Conservation (phyloP, 2,888 invertebrate species). For the Diarsia rubi region DNA sequence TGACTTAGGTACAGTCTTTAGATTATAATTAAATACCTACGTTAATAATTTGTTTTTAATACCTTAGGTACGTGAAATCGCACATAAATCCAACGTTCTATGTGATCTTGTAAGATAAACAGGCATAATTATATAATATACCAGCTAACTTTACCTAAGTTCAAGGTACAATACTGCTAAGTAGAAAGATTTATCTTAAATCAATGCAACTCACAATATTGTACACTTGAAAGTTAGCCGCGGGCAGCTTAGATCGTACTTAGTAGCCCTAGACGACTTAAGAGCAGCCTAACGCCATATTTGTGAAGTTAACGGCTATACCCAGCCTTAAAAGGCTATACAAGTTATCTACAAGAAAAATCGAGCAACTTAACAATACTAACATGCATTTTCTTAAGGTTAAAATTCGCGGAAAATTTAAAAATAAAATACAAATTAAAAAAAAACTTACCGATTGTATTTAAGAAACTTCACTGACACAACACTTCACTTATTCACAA, state of each 20-base stretch:
- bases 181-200: constrained; percentile 65
- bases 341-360: constrained; percentile 60
- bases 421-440: constrained; percentile 1
- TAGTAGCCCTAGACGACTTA: constrained; percentile 49
- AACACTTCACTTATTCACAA: constrained; percentile 70
- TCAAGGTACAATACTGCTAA: constrained; percentile 26
- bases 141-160: background rate
- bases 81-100: background rate
- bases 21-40: constrained; percentile 8
- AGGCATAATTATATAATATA: background rate
- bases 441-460: constrained; percentile 54
- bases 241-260: constrained; percentile 58
- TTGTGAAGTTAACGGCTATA: constrained; percentile 66
- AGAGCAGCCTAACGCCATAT: constrained; percentile 61
- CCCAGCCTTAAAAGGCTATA: constrained; percentile 61
- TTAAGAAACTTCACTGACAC: constrained; percentile 58
- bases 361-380: constrained; percentile 36
- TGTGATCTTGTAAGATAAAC: background rate
- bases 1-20: background rate
- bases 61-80: background rate
- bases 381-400: constrained; percentile 44
- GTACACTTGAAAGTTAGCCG: constrained; percentile 64
- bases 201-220: constrained; percentile 55
- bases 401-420: constrained; percentile 6
- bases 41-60: background rate